Evolutionary conservation across 2,888 invertebrate species (phyloP).

Genomic region (Disparrhopalites patrizii): DNA sequence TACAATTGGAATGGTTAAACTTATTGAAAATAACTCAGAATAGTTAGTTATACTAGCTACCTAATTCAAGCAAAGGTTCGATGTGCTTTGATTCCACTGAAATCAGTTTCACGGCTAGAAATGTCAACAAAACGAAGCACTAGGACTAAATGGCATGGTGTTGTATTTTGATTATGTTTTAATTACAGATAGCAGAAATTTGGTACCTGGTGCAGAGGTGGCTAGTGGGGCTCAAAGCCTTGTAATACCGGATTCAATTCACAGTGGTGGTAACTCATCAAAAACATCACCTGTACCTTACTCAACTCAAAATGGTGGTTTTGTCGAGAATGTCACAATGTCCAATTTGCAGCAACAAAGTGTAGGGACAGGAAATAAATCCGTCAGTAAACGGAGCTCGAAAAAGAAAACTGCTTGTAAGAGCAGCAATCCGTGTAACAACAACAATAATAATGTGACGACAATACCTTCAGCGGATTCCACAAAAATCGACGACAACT

Average conservation of each 20-base stretch:
- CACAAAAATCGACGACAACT: constrained; percentile 25
- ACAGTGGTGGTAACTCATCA: too few species aligned
- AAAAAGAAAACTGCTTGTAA: constrained; percentile 8
- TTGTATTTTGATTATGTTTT: too few species aligned
- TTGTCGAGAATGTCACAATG: constrained; percentile 4
- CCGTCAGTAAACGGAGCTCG: background rate
- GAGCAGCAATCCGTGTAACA: background rate
- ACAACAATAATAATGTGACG: background rate
- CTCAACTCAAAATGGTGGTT: background rate
- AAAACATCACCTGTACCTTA: background rate
- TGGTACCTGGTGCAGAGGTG: background rate
- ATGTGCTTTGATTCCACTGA: too few species aligned
- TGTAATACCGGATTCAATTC: too few species aligned
- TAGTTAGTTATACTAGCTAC: too few species aligned
- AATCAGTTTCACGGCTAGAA: too few species aligned
- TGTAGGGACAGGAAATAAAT: background rate
- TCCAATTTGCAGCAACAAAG: background rate
- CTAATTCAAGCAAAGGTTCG: too few species aligned
- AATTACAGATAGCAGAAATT: background rate
- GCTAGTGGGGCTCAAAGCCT: too few species aligned
- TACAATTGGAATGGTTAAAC: too few species aligned
- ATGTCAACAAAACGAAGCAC: too few species aligned
- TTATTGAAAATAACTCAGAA: too few species aligned
- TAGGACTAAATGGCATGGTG: too few species aligned
- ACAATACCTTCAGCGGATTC: background rate